Conservation (phyloP, 35 echinoderm and acorn worm genomes). For the Patiria miniata region DNA sequence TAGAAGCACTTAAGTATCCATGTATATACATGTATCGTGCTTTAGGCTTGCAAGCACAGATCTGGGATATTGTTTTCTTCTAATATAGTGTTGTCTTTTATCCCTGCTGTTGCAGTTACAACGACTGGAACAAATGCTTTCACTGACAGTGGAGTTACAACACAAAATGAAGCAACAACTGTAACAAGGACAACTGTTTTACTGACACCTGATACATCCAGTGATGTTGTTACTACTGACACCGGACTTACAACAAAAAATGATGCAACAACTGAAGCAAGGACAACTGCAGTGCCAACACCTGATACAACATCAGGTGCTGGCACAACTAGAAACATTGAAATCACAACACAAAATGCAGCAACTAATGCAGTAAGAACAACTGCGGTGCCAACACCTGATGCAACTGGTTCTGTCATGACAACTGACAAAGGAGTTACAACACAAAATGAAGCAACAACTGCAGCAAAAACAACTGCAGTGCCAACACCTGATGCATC, state of each 20-base stretch:
- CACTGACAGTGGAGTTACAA: too few relatives aligned
- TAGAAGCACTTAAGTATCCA: too few relatives aligned
- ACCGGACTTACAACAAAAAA: not conserved
- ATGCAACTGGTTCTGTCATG: not conserved
- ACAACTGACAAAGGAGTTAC: not conserved
- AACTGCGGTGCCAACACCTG: not conserved
- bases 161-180: too few relatives aligned
- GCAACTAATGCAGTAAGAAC: not conserved
- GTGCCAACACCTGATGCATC: not conserved
- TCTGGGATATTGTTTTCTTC: not conserved
- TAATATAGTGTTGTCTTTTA: slow-evolving; percentile 5
- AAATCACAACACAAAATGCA: not conserved
- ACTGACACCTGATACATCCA: not conserved
- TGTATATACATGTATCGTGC: too few relatives aligned
- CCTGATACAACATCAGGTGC: not conserved
- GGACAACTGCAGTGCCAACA: not conserved
- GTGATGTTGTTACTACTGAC: not conserved
- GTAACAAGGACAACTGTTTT: not conserved
- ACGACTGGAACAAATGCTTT: slow-evolving; percentile 18
- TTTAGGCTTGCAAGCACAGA: too few relatives aligned
- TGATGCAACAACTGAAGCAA: not conserved
- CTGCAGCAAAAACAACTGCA: not conserved
- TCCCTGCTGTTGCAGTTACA: not conserved
- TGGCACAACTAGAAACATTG: not conserved
- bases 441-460: not conserved